Conservation (phyloP, 1,140 invertebrate genomes). For the Aphidius gifuensis region DNA sequence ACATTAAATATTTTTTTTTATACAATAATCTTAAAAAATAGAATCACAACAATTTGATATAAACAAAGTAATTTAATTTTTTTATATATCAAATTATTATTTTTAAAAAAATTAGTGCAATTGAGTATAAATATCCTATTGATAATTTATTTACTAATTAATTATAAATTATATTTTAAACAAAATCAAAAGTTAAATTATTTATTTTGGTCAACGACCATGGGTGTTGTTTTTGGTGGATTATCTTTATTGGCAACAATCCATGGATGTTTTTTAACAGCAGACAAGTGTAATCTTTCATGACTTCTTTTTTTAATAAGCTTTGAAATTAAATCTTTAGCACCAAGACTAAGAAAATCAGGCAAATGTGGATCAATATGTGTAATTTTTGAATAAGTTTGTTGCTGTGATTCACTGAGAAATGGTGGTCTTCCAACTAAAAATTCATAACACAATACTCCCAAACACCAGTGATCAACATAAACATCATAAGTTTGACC, state of each 20-base stretch:
- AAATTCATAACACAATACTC: constrained; percentile 93
- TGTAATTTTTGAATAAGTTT: constrained; percentile 81
- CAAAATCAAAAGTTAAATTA: too few species aligned
- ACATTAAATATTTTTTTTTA: too few species aligned
- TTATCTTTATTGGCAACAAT: constrained; percentile 57
- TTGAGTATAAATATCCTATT: too few species aligned
- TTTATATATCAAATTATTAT: too few species aligned
- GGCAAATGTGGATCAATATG: constrained; percentile 75
- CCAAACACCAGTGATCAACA: constrained; percentile 89
- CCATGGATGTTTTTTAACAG: constrained; percentile 80
- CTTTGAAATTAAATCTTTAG: constrained; percentile 84
- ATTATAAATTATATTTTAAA: too few species aligned
- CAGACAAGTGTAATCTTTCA: constrained; percentile 67
- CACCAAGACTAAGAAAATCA: constrained; percentile 64
- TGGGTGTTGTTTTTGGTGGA: too few species aligned
- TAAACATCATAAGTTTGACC: constrained; percentile 71
- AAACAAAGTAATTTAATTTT: too few species aligned
- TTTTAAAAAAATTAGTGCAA: too few species aligned
- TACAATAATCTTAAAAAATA: too few species aligned
- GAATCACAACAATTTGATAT: too few species aligned
- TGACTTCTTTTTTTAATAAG: constrained; percentile 65
- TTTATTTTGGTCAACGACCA: too few species aligned
- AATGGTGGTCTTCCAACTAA: constrained; percentile 93
- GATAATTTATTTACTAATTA: too few species aligned
- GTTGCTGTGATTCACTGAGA: constrained; percentile 72